These are phyloP conservation scores for Himalopsyche kuldschensis DNA, from an alignment of 2,888 invertebrate genomes.

Conservation along the genomic window DNA sequence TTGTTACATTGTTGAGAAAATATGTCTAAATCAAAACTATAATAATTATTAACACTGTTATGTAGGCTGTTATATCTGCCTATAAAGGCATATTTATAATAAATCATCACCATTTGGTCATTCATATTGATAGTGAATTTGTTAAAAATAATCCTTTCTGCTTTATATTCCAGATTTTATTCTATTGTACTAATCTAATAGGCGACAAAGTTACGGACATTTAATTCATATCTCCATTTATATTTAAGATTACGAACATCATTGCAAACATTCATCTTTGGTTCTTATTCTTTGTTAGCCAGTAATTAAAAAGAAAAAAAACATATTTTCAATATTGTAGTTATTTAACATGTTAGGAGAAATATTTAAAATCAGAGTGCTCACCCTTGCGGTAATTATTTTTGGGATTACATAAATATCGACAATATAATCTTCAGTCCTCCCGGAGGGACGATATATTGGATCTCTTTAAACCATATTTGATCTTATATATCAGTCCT, in stretches of 20 bases:
- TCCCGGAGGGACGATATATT: too few species aligned
- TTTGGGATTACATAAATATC: too few species aligned
- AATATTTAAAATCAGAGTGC: too few species aligned
- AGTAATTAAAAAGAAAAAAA: too few species aligned
- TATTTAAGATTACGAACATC: background rate
- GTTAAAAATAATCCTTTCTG: background rate
- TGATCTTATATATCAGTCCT: too few species aligned
- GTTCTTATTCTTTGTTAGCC: background rate
- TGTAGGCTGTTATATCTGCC: slow-evolving; percentile 11
- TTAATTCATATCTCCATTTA: background rate
- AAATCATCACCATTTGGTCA: background rate
- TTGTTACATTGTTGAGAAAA: slow-evolving; percentile 12
- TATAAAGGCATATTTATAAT: background rate
- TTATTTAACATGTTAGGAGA: too few species aligned
- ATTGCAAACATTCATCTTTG: background rate
- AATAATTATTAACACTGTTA: slow-evolving; percentile 4
- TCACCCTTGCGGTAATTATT: too few species aligned
- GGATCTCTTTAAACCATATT: too few species aligned
- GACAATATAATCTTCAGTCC: too few species aligned
- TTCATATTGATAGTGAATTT: background rate
- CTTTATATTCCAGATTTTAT: background rate
- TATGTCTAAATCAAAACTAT: slow-evolving; percentile 5
- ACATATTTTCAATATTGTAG: too few species aligned
- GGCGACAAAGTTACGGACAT: background rate
- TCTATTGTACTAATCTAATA: background rate